phyloP scores from a whole-genome alignment of 2,113 vertebrate species.

The human region DNA sequence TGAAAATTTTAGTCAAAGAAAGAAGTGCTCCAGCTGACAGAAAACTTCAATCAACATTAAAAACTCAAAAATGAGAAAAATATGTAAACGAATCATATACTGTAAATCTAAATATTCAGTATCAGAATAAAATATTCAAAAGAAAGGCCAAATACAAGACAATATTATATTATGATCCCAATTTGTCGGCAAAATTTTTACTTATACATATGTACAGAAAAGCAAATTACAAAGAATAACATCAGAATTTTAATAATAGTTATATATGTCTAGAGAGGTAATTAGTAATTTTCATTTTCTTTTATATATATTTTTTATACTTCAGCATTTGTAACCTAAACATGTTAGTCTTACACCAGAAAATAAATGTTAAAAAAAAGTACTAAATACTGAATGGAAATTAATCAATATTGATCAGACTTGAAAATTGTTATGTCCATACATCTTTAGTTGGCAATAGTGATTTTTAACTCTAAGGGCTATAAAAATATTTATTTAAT shows the following conservation, averaged over 20 bases:
- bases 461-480: background rate
- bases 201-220: background rate
- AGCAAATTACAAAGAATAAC: background rate
- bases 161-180: background rate
- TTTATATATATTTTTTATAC: background rate
- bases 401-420: background rate
- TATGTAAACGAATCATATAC: background rate
- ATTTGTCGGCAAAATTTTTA: background rate
- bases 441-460: background rate
- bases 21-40: background rate
- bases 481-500: background rate
- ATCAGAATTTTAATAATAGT: background rate
- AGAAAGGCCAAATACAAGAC: background rate
- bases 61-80: conserved; percentile 2
- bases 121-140: background rate
- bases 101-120: background rate
- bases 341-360: background rate
- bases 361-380: background rate
- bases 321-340: background rate
- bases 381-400: background rate
- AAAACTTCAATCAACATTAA: conserved; percentile 18
- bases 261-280: background rate
- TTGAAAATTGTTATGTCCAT: background rate
- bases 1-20: background rate
- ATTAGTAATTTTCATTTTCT: background rate